Conservation (phyloP, 1,140 invertebrate genomes). For the Laupala kohalensis region DNA sequence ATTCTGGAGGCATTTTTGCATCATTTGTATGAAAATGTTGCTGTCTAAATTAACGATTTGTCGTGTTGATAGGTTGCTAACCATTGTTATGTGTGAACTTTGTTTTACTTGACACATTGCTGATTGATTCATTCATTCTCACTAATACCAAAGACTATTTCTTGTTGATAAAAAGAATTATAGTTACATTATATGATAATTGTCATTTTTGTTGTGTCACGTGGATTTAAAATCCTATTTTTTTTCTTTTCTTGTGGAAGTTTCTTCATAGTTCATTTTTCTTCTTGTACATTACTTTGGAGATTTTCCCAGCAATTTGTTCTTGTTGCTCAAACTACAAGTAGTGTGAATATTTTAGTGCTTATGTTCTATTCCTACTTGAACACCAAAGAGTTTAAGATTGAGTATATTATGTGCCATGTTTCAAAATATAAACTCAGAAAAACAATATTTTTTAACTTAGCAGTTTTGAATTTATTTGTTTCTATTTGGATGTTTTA, state of each 20-base stretch:
- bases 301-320: background rate
- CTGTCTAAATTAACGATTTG: too few species aligned
- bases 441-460: too few species aligned
- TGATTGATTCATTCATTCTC: background rate
- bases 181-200: background rate
- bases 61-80: too few species aligned
- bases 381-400: background rate
- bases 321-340: too few species aligned
- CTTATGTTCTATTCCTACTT: background rate
- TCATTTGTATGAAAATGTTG: too few species aligned
- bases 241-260: background rate
- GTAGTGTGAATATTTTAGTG: too few species aligned
- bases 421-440: background rate
- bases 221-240: background rate
- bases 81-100: background rate
- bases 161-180: background rate
- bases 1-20: too few species aligned
- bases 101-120: background rate
- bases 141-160: background rate
- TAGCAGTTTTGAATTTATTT: too few species aligned
- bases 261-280: background rate
- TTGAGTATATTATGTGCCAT: background rate
- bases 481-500: too few species aligned
- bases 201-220: background rate
- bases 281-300: background rate